Base-by-base conservation (phyloP, 2,113 vertebrate genomes). In the Eira barbara region DNA sequence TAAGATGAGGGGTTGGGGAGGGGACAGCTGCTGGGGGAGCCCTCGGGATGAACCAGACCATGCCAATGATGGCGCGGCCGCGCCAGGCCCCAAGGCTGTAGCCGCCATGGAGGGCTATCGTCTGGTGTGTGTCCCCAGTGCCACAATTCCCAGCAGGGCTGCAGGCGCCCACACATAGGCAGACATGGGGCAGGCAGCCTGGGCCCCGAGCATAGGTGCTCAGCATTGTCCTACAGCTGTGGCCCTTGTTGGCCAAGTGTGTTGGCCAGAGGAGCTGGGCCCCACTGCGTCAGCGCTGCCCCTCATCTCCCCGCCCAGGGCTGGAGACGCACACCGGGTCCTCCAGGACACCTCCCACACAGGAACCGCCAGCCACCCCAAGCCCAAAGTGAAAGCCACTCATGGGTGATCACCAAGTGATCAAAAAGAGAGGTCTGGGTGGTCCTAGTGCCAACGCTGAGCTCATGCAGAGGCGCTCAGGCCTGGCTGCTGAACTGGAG, bases 341-440 rank as follows among this genome's bases (percentile, higher is more conserved):
- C 34, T 0, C 57, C 7, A 1, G 85, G 34, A 4, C 31, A 3
- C 39, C 23, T 21, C 74, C 93, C 65, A 42, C 17, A 23, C 13
- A 10, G n/a, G 25, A 21, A 6, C 7, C 15, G 6, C 34, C 11
- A 4, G 65, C 65, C n/a, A 39, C 13, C 20, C 3, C 1, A 0
- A 39, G 57, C 31, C 36, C 69, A 59, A 2, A n/a, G 42, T 3
- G 27, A 34, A 21, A 2, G 18, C 82, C n/a, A 14, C 0, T 29
- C n/a, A 47, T 3, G 6, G 11, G 73, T 2, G 23, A 23, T 36
- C 17, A 4, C 73, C 1, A 1, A 36, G 61, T 47, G 39, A 15
- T 17, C 63, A 34, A 10, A 17, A 63, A 36, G 47, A 29, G 18
- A 21, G 55, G 13, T 21, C 21, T 13, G 21, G 3, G n/a, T 42